Conservation (phyloP, 2,888 invertebrate species). For the Oscheius sp. region DNA sequence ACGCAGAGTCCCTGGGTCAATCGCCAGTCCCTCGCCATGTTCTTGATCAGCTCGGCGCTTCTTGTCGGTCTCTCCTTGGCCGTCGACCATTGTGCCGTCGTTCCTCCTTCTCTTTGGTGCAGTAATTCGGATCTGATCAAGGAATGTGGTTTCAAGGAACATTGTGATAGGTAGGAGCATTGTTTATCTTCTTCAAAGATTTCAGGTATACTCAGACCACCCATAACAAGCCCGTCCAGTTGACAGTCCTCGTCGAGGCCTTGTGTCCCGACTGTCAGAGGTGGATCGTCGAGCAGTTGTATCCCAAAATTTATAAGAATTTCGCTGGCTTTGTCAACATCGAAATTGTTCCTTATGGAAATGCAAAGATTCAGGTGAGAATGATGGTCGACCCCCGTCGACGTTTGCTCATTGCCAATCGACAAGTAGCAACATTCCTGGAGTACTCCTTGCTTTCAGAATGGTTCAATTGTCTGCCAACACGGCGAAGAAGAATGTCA, state of each 20-base stretch:
- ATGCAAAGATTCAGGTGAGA: constrained; percentile 58
- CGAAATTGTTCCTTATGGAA: constrained; percentile 71
- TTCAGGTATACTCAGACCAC: constrained; percentile 46
- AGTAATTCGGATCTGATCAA: constrained; percentile 50
- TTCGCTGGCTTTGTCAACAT: constrained; percentile 63
- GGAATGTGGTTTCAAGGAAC: constrained; percentile 53
- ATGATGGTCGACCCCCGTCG: too few relatives aligned
- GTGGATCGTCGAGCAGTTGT: constrained; percentile 60
- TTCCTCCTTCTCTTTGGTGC: constrained; percentile 63
- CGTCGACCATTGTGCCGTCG: constrained; percentile 40
- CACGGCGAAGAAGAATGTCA: constrained; percentile 68
- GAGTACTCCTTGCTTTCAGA: too few relatives aligned
- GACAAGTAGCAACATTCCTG: neutral
- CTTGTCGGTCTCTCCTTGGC: neutral
- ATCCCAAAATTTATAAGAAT: constrained; percentile 59
- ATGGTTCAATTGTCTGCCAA: constrained; percentile 65
- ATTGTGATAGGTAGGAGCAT: constrained; percentile 45
- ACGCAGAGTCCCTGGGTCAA: neutral
- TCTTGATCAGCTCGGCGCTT: neutral
- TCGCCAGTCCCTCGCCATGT: neutral
- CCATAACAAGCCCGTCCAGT: constrained; percentile 54
- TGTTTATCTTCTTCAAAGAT: neutral
- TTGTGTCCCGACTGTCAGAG: constrained; percentile 68
- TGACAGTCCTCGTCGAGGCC: constrained; percentile 61
- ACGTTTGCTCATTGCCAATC: neutral